Base-by-base conservation (phyloP, 2,888 invertebrate species). In the Hipparchia sbordonii region DNA sequence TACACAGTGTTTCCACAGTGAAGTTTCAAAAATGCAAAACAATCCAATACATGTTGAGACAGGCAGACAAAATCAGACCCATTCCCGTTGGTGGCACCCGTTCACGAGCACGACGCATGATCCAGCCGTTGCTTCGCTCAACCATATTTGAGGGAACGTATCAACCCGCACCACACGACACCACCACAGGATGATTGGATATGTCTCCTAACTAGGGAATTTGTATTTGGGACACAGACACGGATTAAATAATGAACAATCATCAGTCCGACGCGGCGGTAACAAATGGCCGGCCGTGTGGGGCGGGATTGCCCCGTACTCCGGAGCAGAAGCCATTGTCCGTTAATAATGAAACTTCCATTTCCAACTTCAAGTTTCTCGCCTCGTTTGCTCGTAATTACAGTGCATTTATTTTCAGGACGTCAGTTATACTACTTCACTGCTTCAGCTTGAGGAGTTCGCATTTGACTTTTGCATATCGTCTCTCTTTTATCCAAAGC, bases 321-420 rank as follows among this genome's bases (percentile, higher is more conserved):
- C 75, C 67, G 77, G 77, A 79, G 76, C 77, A 67, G 77, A 72
- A 70, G 75, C 77, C 77, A 76, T 76, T 78, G 77, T 74, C 76
- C 78, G 77, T 78, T 80, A 78, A 80, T 81, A 80, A 78, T 79
- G 76, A 76, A 80, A 80, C 74, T 79, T 77, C 72, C 77, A 77
- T 76, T 78, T 70, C 67, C 74, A 73, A 75, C 74, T 75, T 72
- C 72, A 73, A 79, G 75, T 78, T 77, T 65, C 72, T 73, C 74
- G 72, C 73, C 75, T 75, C 73, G 73, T 74, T 76, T 74, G 72
- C 72, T 71, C 69, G 73, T 74, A 77, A 77, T 77, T 77, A 75
- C 77, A 45, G 61, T 39, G 71, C 74, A 74, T 76, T 76, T 62
- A 68, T 69, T 75, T 60, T 48, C 70, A 59, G 71, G 67, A 69